Evolutionary conservation across 2,113 vertebrate genomes (phyloP), one percentile per base, ranked within the genome.

Genomic region (Centropus unirufus): DNA sequence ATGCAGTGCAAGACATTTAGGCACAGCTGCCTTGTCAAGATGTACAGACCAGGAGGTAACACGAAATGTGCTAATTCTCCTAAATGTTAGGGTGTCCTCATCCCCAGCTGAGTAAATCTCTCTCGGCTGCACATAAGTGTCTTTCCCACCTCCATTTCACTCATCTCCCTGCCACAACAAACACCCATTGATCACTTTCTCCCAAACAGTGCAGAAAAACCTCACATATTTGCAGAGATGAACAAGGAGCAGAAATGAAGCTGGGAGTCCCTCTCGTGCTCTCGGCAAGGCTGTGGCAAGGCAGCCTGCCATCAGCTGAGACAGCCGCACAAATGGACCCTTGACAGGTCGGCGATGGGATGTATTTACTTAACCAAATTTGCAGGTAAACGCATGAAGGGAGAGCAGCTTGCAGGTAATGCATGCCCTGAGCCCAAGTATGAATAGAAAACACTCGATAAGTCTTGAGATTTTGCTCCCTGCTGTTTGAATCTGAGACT

Each of bases 81-180:
- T 9, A 34, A 61, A n/a, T 0, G 0, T 29, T 19, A 12, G 29
- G 20, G 12, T 13, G 20, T 52, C 15, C 13, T 34, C 24, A 49
- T 63, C 18, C 24, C 23, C 23, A 19, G 11, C 29, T 11, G 30
- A 67, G 36, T 21, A 24, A 67, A 72, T 20, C 30, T 32, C 63
- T 46, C 22, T 61, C 55, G 9, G 52, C 78, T 29, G 16, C 3
- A 51, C 36, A 13, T 20, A 29, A 21, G 57, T 86, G 72, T 57
- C 42, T 54, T 73, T 36, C 85, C 79, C 24, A 14, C 62, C 39
- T 62, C 40, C 12, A 19, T 36, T 52, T 21, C 49, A 8, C 62
- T 47, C 4, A 1, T 18, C 58, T 59, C 70, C 51, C 63, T 3
- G 19, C 69, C 27, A 8, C 1, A 1, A 27, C 40, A 27, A 66